These are phyloP conservation scores for Pollimyrus isidori DNA, from an alignment of 2,113 vertebrate genomes.

Conservation along the genomic window DNA sequence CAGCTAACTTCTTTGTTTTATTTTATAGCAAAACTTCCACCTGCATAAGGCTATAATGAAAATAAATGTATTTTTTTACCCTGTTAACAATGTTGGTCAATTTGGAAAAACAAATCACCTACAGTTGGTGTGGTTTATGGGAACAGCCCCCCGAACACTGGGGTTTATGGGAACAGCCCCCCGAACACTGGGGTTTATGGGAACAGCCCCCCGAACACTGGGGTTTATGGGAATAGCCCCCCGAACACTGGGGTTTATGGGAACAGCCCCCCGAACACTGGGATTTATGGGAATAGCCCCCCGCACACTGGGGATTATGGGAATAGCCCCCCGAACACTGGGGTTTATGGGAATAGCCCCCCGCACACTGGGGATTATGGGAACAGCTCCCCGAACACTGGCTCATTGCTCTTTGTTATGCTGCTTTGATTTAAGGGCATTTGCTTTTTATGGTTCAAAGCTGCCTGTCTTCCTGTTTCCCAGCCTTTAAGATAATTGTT, in stretches of 20 bases:
- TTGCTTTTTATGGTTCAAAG: background rate
- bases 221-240: background rate
- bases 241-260: too few species aligned
- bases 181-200: background rate
- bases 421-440: background rate
- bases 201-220: background rate
- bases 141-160: too few species aligned
- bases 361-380: background rate
- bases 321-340: too few species aligned
- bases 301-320: background rate
- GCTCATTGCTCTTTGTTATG: background rate
- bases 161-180: too few species aligned
- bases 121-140: background rate
- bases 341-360: too few species aligned
- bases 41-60: background rate
- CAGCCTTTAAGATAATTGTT: background rate
- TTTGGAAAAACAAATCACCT: background rate
- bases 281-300: background rate
- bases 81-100: background rate
- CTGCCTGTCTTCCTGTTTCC: background rate
- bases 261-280: too few species aligned
- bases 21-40: background rate
- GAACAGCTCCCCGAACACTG: background rate
- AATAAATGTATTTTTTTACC: background rate
- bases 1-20: background rate